phyloP scores from a whole-genome alignment of 2,888 invertebrate species.

The Mycalesis mineus region DNA sequence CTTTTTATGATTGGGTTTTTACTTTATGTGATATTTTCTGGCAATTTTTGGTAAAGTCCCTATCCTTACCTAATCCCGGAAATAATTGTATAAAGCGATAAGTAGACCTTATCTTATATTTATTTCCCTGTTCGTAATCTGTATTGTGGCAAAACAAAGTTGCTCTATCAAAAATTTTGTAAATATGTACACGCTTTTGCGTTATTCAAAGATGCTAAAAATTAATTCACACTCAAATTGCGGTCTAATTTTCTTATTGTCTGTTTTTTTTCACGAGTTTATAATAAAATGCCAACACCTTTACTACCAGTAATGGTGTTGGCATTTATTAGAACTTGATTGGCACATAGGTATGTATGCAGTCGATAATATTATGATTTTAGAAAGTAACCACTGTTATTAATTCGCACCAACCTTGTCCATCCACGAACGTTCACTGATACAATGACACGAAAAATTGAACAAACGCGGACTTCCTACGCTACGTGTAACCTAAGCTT shows the following conservation, averaged over 20 bases:
- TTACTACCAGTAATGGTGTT: neutral
- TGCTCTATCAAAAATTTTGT: too few relatives aligned
- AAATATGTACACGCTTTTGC: too few relatives aligned
- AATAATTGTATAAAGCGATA: neutral
- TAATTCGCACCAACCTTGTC: conserved; percentile 9
- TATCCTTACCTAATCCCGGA: neutral
- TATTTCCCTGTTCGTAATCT: neutral
- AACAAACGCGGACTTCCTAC: neutral
- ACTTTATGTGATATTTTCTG: neutral
- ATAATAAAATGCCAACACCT: too few relatives aligned
- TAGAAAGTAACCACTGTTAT: conserved; percentile 11
- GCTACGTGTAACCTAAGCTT: neutral
- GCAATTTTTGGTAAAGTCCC: neutral
- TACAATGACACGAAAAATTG: neutral
- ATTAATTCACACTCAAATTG: too few relatives aligned
- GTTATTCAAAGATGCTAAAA: too few relatives aligned
- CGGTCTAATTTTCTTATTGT: too few relatives aligned
- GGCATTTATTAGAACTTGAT: neutral
- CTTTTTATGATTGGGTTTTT: too few relatives aligned
- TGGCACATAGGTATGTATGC: neutral
- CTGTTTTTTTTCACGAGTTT: too few relatives aligned
- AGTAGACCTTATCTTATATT: neutral
- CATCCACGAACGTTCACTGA: neutral
- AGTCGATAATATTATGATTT: neutral
- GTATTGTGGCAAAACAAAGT: neutral